Conservation (phyloP, 2,888 invertebrate species). For the Campopleginae sp. region DNA sequence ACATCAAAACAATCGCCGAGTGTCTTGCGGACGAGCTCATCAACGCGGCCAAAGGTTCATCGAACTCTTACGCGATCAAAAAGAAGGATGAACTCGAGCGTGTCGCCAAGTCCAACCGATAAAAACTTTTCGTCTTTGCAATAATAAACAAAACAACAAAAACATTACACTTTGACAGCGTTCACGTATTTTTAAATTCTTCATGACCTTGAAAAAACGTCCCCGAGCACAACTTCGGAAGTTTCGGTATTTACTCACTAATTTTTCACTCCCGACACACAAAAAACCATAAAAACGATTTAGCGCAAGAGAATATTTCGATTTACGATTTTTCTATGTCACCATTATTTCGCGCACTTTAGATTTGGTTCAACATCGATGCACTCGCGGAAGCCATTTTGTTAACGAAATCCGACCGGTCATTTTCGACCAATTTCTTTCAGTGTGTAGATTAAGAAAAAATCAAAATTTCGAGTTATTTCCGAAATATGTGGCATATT, state of each 20-base stretch:
- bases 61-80: conserved; percentile 99
- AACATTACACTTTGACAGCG: conserved; percentile 68
- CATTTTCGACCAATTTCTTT: too few species aligned
- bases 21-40: conserved; percentile 99
- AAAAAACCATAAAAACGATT: background rate
- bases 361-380: background rate
- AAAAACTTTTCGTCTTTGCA: conserved; percentile 85
- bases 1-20: conserved; percentile 99
- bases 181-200: conserved; percentile 4
- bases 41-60: conserved; percentile 99
- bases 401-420: too few species aligned
- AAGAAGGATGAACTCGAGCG: conserved; percentile 99
- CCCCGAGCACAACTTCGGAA: background rate
- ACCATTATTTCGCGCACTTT: background rate
- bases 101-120: conserved; percentile 99
- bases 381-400: too few species aligned
- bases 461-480: background rate
- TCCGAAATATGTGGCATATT: background rate
- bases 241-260: background rate
- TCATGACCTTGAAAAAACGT: background rate
- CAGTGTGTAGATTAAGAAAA: background rate
- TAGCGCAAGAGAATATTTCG: background rate
- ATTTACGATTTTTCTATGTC: background rate
- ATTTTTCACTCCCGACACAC: background rate
- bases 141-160: conserved; percentile 70